Evolutionary conservation across 2,113 vertebrate genomes (phyloP).

Genomic region (Rhipidura dahli): DNA sequence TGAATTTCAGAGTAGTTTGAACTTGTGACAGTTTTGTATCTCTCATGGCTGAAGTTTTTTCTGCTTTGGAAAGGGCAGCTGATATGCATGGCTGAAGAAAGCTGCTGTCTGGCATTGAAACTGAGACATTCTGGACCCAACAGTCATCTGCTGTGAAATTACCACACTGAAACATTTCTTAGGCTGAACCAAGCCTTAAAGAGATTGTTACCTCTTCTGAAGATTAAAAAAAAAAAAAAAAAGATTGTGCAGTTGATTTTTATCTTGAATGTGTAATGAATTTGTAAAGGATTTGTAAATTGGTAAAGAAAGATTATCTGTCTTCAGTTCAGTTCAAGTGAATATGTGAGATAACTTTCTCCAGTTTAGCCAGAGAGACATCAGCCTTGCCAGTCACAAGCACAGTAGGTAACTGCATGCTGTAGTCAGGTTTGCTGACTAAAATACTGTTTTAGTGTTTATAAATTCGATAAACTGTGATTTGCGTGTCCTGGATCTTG

Average conservation of each 20-base stretch:
- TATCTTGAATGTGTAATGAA: neutral
- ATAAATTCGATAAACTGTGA: neutral
- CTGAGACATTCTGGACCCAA: neutral
- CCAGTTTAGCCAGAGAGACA: neutral
- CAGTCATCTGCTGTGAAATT: neutral
- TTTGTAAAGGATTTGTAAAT: neutral
- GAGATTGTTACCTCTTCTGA: neutral
- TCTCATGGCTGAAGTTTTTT: neutral
- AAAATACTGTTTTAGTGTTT: neutral
- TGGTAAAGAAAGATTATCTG: neutral
- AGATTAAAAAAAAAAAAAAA: neutral
- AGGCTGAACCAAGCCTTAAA: neutral
- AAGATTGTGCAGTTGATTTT: neutral
- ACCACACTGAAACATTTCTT: neutral
- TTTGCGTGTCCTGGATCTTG: neutral
- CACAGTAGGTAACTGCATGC: neutral
- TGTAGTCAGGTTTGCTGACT: neutral
- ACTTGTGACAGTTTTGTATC: neutral
- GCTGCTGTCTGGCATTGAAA: neutral
- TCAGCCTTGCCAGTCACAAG: neutral
- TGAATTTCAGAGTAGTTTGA: slow-evolving; percentile 33
- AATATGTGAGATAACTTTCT: neutral
- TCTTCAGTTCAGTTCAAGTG: neutral
- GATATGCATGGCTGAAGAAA: neutral
- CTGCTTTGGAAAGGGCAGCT: neutral